Conservation (phyloP, 2,797 vertebrate species). For the Pterois miles region DNA sequence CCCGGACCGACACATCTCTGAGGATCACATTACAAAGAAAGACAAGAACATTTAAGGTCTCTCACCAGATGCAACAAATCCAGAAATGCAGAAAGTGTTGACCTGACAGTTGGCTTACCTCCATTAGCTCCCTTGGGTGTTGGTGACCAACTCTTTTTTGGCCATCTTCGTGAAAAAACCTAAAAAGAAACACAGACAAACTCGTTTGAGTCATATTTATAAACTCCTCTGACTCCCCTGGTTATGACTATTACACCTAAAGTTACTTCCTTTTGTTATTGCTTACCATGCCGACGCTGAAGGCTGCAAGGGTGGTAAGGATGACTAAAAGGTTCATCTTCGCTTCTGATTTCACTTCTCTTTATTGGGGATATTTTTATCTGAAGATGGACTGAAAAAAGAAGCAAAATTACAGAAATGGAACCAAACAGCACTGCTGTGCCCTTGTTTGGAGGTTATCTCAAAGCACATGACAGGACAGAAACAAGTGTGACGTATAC, state of each 20-base stretch:
- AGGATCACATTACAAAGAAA: slow-evolving; percentile 12
- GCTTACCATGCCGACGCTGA: slow-evolving; percentile 64
- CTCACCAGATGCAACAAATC: background rate
- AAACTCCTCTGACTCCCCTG: background rate
- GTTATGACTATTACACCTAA: background rate
- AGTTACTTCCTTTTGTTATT: slow-evolving; percentile 26
- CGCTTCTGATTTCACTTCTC: slow-evolving; percentile 57
- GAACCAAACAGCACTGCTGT: background rate
- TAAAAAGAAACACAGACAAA: slow-evolving; percentile 46
- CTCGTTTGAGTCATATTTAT: background rate
- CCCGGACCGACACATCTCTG: slow-evolving; percentile 75
- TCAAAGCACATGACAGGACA: background rate
- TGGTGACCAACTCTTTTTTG: background rate
- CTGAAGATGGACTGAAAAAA: slow-evolving; percentile 1
- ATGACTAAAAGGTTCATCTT: slow-evolving; percentile 74
- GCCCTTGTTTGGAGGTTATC: slow-evolving; percentile 42
- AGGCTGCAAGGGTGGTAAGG: slow-evolving; percentile 31
- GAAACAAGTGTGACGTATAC: background rate
- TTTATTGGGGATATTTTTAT: slow-evolving; percentile 46
- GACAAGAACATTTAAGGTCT: background rate
- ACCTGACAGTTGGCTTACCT: slow-evolving; percentile 28
- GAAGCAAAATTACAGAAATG: slow-evolving; percentile 40
- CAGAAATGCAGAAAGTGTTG: background rate
- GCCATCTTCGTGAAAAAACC: slow-evolving; percentile 32
- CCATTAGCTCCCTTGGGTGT: background rate